Conservation (phyloP, 2,888 invertebrate species). For the Dichetophora obliterata region DNA sequence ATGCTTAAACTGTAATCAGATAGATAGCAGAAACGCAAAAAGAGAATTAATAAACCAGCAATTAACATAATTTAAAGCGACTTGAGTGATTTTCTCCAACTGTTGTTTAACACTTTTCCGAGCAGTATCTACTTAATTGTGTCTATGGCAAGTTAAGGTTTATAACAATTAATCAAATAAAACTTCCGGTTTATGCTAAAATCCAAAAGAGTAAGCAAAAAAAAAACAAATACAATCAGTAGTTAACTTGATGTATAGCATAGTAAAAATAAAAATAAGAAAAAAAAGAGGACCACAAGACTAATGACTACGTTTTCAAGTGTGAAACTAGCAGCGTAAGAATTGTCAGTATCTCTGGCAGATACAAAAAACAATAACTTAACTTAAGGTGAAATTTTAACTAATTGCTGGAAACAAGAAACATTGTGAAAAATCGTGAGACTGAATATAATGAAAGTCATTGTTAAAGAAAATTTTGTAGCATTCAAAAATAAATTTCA, state of each 20-base stretch:
- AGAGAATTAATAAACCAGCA: background rate
- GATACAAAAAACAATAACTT: background rate
- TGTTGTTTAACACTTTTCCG: constrained; percentile 9
- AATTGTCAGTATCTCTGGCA: background rate
- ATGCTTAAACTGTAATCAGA: background rate
- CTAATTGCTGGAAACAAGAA: background rate
- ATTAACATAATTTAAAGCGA: constrained; percentile 21
- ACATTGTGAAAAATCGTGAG: too few relatives aligned
- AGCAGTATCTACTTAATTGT: background rate
- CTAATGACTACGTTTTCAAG: constrained; percentile 5
- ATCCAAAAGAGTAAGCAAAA: background rate
- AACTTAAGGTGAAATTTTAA: background rate
- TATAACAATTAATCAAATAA: constrained; percentile 61
- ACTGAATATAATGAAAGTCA: too few relatives aligned
- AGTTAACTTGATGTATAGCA: constrained; percentile 12
- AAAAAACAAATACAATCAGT: constrained; percentile 1
- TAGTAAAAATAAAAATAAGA: too few relatives aligned
- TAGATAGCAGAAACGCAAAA: background rate
- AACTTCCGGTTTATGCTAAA: constrained; percentile 63
- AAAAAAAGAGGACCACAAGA: background rate
- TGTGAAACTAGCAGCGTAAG: constrained; percentile 1
- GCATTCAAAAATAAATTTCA: too few relatives aligned
- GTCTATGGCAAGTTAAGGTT: background rate
- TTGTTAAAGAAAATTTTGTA: too few relatives aligned
- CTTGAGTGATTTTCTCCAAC: constrained; percentile 20